Evolutionary conservation across 2,797 vertebrate genomes (phyloP).

Genomic region (Menidia menidia): DNA sequence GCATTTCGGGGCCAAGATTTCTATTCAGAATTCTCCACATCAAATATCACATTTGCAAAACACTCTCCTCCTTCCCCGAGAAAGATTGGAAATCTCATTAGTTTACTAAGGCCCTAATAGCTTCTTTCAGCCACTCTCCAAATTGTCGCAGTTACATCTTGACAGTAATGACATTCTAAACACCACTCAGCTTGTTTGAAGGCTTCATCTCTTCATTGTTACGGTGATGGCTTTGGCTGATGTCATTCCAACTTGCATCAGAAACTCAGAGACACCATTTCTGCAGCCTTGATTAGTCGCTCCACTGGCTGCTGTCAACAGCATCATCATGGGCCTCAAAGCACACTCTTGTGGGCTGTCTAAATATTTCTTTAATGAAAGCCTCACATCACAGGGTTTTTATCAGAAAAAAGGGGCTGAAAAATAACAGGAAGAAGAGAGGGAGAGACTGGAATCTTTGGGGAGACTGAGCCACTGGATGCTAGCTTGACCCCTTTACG

Average conservation of each 20-base stretch:
- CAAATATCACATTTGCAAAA: slow-evolving; percentile 40
- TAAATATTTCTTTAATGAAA: slow-evolving; percentile 70
- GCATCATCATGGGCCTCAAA: slow-evolving; percentile 67
- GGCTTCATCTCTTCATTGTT: slow-evolving; percentile 32
- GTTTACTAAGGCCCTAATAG: slow-evolving; percentile 32
- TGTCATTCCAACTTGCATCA: slow-evolving; percentile 59
- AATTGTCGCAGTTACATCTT: slow-evolving; percentile 14
- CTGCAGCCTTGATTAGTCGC: slow-evolving; percentile 67
- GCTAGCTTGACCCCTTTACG: slow-evolving; percentile 42
- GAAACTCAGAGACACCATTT: slow-evolving; percentile 54
- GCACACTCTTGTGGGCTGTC: slow-evolving; percentile 67
- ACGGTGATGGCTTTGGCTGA: slow-evolving; percentile 34
- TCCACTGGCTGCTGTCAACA: slow-evolving; percentile 63
- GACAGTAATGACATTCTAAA: slow-evolving; percentile 37
- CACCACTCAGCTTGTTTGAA: slow-evolving; percentile 34
- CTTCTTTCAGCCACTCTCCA: slow-evolving; percentile 22
- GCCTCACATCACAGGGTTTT: slow-evolving; percentile 37
- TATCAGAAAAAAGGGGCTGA: slow-evolving; percentile 44
- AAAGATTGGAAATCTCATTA: slow-evolving; percentile 41
- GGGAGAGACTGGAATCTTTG: slow-evolving; percentile 34
- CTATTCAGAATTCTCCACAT: slow-evolving; percentile 52
- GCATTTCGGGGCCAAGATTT: slow-evolving; percentile 49
- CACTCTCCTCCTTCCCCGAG: background rate
- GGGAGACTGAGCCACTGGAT: slow-evolving; percentile 40
- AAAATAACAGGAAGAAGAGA: slow-evolving; percentile 20